Percentiles rank a stretch among this genome's conserved stretches.
Conservation (phyloP, 2,888 invertebrate species). For the Ectemnius lituratus region DNA sequence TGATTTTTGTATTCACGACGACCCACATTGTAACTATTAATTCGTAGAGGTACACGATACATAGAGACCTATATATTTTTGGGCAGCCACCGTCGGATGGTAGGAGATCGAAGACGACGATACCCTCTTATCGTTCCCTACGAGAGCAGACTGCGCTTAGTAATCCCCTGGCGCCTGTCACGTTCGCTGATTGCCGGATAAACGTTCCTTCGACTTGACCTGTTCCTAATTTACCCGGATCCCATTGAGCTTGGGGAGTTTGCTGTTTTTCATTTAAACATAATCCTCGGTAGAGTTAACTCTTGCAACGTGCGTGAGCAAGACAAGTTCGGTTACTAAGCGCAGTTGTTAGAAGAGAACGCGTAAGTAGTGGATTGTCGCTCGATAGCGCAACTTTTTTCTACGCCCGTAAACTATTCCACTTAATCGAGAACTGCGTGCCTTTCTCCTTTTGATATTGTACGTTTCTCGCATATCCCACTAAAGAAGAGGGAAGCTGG, state of each 20-base stretch:
- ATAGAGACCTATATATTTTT: conserved; percentile 27
- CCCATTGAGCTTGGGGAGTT: too few relatives aligned
- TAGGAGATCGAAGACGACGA: too few relatives aligned
- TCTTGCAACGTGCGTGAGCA: too few relatives aligned
- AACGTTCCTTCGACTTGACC: too few relatives aligned
- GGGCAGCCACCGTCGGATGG: conserved; percentile 3
- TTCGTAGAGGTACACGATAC: conserved; percentile 48
- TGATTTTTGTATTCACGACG: conserved; percentile 39
- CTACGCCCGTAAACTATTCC: conserved; percentile 5
- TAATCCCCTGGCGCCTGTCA: too few relatives aligned
- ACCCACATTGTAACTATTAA: conserved; percentile 36
- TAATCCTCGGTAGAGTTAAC: too few relatives aligned
- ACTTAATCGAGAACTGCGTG: conserved; percentile 53
- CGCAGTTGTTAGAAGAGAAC: background rate
- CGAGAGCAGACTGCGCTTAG: too few relatives aligned
- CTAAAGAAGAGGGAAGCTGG: conserved; percentile 17
- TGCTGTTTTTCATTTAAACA: too few relatives aligned
- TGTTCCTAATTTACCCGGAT: too few relatives aligned
- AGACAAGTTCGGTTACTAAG: too few relatives aligned
- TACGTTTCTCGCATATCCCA: conserved; percentile 53
- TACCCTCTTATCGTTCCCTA: too few relatives aligned
- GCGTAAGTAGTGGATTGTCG: background rate
- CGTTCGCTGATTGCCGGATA: too few relatives aligned
- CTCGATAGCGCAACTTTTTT: background rate
- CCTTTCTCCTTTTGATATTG: conserved; percentile 57